A percentile compares a stretch with the other conserved stretches of the same genome.
Conservation (phyloP, 1,140 invertebrate genomes). For the Triops longicaudatus region DNA sequence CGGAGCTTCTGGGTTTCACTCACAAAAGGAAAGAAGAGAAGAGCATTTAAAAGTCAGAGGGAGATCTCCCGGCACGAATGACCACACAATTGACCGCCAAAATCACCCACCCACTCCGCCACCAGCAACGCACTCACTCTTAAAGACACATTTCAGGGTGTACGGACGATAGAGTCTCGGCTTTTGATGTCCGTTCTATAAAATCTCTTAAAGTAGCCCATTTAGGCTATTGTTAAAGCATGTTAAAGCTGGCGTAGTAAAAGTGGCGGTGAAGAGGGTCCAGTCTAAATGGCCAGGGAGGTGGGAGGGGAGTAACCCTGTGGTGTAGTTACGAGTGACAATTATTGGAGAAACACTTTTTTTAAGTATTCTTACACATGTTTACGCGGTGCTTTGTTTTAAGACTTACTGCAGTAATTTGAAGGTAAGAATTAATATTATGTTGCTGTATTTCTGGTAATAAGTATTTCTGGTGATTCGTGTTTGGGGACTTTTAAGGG, state of each 20-base stretch:
- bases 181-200: background rate
- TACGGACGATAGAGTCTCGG: background rate
- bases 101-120: too few species aligned
- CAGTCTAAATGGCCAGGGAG: too few species aligned
- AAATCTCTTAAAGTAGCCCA: background rate
- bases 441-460: too few species aligned
- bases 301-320: too few species aligned
- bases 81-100: slow-evolving; percentile 8
- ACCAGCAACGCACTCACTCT: background rate
- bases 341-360: too few species aligned
- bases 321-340: too few species aligned
- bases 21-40: background rate
- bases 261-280: background rate
- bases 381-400: too few species aligned
- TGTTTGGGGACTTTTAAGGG: too few species aligned
- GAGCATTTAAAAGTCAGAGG: background rate
- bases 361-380: too few species aligned
- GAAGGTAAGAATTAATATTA: too few species aligned
- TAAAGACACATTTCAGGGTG: background rate
- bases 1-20: background rate
- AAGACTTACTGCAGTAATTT: too few species aligned
- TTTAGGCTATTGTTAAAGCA: slow-evolving; percentile 12
- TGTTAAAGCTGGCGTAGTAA: background rate
- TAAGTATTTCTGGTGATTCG: too few species aligned
- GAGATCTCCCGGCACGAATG: background rate